Evolutionary conservation across 2,113 vertebrate genomes (phyloP), one percentile per base, ranked within the genome.

Genomic region (Mormyrus lacerda): DNA sequence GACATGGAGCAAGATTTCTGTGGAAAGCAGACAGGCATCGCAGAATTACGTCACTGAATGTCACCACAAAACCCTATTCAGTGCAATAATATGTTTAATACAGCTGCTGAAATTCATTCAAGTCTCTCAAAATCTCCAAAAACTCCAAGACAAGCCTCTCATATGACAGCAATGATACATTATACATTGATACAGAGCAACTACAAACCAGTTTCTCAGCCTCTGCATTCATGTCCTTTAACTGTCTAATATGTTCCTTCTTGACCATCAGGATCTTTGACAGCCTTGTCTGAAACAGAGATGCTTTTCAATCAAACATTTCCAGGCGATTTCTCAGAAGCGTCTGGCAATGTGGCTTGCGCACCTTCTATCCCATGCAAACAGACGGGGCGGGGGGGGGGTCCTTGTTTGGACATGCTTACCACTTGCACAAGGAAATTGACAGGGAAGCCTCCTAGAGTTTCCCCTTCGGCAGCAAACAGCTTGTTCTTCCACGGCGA

Each of bases 201-300:
- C 73, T 79, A 42, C 35, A 79, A 42, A 99, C 98, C 98, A 98
- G 92, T 93, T 99, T 99, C 95, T 99, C 98, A 93, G 98, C 98
- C 92, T 99, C 98, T 4, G 98, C 97, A 92, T 99, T 99, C 98
- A 99, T 99, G 93, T 99, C 98, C 93, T 97, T 98, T 93, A 99
- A 95, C 92, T 98, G 97, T 93, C 97, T 99, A 93, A 99, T 98
- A 94, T 98, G 98, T 50, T 99, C 98, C 92, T 99, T 99, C 94
- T 99, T 99, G 94, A 99, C 98, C 98, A 99, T 99, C 90, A 99
- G 97, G 92, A 99, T 99, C 96, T 99, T 99, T 15, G 98, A 99
- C 94, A 99, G 94, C 91, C 97, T 97, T 7, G 98, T 99, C 98
- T 99, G 91, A 48, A 93, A 86, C 92, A 53, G 93, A 94, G 92